These are phyloP conservation scores for Heterochromis multidens DNA, from an alignment of 2,113 vertebrate genomes.

Conservation along the genomic window DNA sequence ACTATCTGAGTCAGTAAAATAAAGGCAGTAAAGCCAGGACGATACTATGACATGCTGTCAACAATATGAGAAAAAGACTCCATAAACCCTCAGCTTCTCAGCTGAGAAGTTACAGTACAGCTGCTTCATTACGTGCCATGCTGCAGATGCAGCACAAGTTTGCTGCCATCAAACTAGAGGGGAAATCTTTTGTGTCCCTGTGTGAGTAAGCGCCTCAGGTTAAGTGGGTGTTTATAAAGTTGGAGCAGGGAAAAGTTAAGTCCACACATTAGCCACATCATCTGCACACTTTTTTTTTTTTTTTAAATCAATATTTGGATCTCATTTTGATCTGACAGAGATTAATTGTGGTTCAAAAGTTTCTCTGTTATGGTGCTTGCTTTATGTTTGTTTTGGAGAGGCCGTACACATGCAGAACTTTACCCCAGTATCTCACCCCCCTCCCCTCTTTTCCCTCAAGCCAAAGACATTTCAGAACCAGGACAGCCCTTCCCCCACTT, in stretches of 20 bases:
- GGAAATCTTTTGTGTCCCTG: not conserved
- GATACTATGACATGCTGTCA: not conserved
- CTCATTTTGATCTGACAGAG: not conserved
- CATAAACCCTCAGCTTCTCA: not conserved
- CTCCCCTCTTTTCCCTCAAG: conserved; percentile 10
- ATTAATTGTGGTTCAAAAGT: conserved; percentile 27
- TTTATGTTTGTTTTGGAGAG: conserved; percentile 62
- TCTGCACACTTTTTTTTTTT: not conserved
- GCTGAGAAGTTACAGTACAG: no score
- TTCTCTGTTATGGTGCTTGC: conserved; percentile 29
- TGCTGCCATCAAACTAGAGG: not conserved
- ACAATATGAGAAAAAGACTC: not conserved
- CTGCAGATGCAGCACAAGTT: not conserved
- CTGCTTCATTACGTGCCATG: no score
- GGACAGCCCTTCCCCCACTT: conserved; percentile 51
- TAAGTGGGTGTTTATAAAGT: not conserved
- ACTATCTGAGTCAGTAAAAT: not conserved
- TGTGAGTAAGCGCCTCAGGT: not conserved
- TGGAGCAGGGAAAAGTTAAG: not conserved
- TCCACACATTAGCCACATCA: not conserved
- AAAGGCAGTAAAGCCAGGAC: not conserved
- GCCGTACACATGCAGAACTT: conserved; percentile 35
- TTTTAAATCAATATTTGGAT: not conserved
- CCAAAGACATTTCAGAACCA: conserved; percentile 42
- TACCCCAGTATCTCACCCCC: not conserved